Percentiles rank a stretch among this genome's conserved stretches.
Conservation (phyloP, 2,888 invertebrate genomes). For the Biston betularia region DNA sequence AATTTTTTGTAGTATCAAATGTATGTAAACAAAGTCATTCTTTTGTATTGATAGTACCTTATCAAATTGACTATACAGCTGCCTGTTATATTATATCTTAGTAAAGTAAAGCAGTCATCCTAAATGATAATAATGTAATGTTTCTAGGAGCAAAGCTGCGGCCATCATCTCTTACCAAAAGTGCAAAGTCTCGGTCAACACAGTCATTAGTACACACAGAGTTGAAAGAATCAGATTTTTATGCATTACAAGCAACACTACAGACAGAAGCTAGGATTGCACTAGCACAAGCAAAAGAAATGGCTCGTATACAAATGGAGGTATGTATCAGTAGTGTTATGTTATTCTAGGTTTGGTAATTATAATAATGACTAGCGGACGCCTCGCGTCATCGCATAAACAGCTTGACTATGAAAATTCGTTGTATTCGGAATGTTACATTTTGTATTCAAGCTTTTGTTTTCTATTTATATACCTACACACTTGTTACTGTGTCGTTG, state of each 20-base stretch:
- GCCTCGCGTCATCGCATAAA: no score
- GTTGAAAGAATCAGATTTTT: constrained; percentile 90
- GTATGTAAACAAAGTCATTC: not conserved
- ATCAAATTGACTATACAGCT: not conserved
- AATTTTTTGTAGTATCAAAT: constrained; percentile 29
- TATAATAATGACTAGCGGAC: no score
- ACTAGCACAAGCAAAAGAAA: constrained; percentile 95
- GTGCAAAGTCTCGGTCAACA: constrained; percentile 78
- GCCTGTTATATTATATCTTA: not conserved
- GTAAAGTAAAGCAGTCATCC: not conserved
- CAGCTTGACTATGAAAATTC: no score
- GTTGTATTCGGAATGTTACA: no score
- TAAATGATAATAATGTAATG: constrained; percentile 13
- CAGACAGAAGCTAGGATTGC: constrained; percentile 96
- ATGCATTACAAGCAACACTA: constrained; percentile 92
- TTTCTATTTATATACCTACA: no score
- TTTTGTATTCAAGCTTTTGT: no score
- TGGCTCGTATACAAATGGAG: constrained; percentile 97
- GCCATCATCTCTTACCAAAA: constrained; percentile 77
- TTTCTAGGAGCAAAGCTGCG: constrained; percentile 74
- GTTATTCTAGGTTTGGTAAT: not conserved
- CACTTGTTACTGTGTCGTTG: constrained; percentile 29
- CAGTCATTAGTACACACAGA: constrained; percentile 80
- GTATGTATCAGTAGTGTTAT: constrained; percentile 69
- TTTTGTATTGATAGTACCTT: constrained; percentile 1